These are phyloP conservation scores for Champsocephalus gunnari DNA, from an alignment of 2,797 vertebrate genomes.

Conservation along the genomic window DNA sequence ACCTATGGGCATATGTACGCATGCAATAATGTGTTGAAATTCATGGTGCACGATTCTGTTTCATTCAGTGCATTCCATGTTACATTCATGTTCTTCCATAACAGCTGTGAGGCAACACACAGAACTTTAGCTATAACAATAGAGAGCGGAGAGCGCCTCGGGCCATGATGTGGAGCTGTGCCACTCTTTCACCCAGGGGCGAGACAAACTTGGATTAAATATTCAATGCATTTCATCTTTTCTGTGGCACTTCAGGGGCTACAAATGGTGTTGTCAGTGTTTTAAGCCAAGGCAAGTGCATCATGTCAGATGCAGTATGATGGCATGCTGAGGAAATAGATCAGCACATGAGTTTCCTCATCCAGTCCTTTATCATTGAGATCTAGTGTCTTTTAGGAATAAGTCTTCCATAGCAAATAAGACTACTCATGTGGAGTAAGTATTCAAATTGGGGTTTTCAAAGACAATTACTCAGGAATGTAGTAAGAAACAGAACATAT, in stretches of 20 bases:
- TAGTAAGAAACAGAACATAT: neutral
- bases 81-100: slow-evolving; percentile 26
- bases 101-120: slow-evolving; percentile 36
- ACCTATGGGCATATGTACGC: neutral
- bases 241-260: slow-evolving; percentile 43
- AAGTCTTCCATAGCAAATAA: neutral
- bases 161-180: slow-evolving; percentile 43
- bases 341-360: neutral
- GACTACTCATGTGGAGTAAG: neutral
- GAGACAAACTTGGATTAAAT: slow-evolving; percentile 52
- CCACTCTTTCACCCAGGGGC: slow-evolving; percentile 17
- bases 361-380: neutral
- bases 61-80: slow-evolving; percentile 31
- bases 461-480: neutral
- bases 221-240: slow-evolving; percentile 63
- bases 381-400: neutral
- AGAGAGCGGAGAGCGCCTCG: slow-evolving; percentile 42
- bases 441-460: neutral
- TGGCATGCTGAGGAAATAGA: slow-evolving; percentile 17
- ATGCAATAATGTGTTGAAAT: neutral
- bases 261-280: slow-evolving; percentile 58
- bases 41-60: neutral
- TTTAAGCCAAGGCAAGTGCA: slow-evolving; percentile 43
- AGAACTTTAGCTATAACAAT: slow-evolving; percentile 40
- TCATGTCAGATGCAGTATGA: slow-evolving; percentile 17